Evolutionary conservation across 2,888 invertebrate genomes (phyloP), one percentile per base, ranked within the genome.

Genomic region (Sphaeridia pumilis): DNA sequence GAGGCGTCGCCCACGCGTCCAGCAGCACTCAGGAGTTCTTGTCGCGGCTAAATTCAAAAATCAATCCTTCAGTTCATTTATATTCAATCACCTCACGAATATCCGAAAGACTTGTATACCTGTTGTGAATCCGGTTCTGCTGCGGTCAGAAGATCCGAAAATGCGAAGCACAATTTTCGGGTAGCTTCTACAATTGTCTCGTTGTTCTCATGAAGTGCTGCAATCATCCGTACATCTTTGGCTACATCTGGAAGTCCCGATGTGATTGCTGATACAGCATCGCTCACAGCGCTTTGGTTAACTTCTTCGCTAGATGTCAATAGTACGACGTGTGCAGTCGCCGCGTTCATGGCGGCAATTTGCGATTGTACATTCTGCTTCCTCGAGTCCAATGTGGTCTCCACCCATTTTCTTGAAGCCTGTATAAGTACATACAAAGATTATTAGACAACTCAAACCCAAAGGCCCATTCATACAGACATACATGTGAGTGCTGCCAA

Each of bases 261-360:
- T 28, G 95, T 90, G 67, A 98, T 98, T 47, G 95, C 94, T 10
- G 90, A 89, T 58, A 98, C 93, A 26, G 97, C 97, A 0, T 93
- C 90, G 0, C 95, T 94, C 1, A 98, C 92, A 0, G 93, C 90
- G 69, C 93, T 89, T 72, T 95, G 94, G 7, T 94, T 87, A 65
- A 94, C 92, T 61, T 90, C 88, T 0, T 83, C 81, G 0, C 81
- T 83, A 2, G 85, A 84, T 0, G 92, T 92, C 53, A 87, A 75
- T 0, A 90, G 90, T 54, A 94, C 87, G 46, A 95, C 87, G 72
- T 95, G 93, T 7, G 98, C 98, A 0, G 97, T 98, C 52, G 97
- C 97, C 0, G 97, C 97, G 73, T 90, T 97, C 94, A 98, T 97
- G 54, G 95, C 95, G 4, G 95, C 95, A 66, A 98, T 85, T 72